Percentiles rank a stretch among this genome's conserved stretches.
Evolutionary conservation across 2,888 invertebrate genomes (phyloP).

Genomic region (Pinctada fucata): DNA sequence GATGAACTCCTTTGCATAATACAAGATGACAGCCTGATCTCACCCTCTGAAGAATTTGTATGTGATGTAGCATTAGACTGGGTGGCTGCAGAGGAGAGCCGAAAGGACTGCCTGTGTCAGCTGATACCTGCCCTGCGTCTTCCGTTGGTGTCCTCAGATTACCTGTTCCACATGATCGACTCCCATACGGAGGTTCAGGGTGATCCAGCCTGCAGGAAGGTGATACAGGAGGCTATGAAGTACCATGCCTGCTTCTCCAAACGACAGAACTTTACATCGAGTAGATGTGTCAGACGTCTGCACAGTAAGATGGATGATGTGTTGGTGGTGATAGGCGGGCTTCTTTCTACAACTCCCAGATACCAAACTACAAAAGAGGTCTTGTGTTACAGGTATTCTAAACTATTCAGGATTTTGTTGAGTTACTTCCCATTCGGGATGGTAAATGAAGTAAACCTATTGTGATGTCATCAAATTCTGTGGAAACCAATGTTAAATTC

Average conservation of each 20-base stretch:
- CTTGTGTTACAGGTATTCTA: constrained; percentile 50
- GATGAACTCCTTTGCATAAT: constrained; percentile 87
- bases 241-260: constrained; percentile 62
- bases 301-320: constrained; percentile 59
- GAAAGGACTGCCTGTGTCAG: constrained; percentile 78
- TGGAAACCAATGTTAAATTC: no score
- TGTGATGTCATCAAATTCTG: no score
- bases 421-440: no score
- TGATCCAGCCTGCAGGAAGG: constrained; percentile 41
- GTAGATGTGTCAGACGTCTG: constrained; percentile 52
- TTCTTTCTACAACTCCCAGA: constrained; percentile 59
- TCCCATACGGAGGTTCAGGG: constrained; percentile 47
- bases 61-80: constrained; percentile 86
- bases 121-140: constrained; percentile 65
- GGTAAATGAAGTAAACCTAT: no score
- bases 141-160: constrained; percentile 63
- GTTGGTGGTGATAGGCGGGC: constrained; percentile 61
- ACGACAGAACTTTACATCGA: constrained; percentile 53
- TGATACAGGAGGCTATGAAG: constrained; percentile 59
- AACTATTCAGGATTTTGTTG: no score
- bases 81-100: constrained; percentile 81
- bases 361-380: constrained; percentile 64
- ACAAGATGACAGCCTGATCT: constrained; percentile 88
- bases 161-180: constrained; percentile 57
- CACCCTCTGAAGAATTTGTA: constrained; percentile 89